Evolutionary conservation across 2,113 vertebrate species (phyloP).

Genomic region (Prietella phreatophila): DNA sequence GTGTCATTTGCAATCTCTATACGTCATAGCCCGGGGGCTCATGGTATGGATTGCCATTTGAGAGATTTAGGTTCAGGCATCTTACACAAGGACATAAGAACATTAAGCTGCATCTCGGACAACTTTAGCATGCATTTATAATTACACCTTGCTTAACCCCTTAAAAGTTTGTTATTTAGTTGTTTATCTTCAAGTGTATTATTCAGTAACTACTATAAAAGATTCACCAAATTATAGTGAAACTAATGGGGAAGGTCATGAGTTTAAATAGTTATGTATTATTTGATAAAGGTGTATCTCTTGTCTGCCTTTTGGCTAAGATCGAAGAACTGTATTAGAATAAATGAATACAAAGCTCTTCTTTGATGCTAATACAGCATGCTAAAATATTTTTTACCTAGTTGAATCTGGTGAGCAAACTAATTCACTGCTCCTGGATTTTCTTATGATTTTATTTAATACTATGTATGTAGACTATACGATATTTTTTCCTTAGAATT

Average conservation of each 20-base stretch:
- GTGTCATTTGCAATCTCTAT: neutral
- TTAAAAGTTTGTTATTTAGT: neutral
- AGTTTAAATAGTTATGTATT: neutral
- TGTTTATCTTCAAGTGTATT: neutral
- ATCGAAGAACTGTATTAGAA: neutral
- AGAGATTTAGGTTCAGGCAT: conserved; percentile 8
- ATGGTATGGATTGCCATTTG: neutral
- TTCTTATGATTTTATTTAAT: neutral
- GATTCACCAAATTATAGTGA: neutral
- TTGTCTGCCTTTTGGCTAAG: neutral
- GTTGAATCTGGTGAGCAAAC: neutral
- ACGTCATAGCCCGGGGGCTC: neutral
- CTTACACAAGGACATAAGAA: conserved; percentile 17
- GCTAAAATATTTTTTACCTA: neutral
- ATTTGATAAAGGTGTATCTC: neutral
- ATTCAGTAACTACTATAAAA: neutral
- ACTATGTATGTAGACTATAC: neutral
- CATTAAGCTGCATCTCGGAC: neutral
- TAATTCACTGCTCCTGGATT: neutral
- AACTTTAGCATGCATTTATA: neutral
- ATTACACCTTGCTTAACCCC: neutral
- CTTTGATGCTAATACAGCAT: neutral
- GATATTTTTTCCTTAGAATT: neutral
- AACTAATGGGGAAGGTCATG: neutral
- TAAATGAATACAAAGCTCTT: neutral